Base-by-base conservation (phyloP, 2,113 vertebrate genomes). In the Rhadina sibilatrix region DNA sequence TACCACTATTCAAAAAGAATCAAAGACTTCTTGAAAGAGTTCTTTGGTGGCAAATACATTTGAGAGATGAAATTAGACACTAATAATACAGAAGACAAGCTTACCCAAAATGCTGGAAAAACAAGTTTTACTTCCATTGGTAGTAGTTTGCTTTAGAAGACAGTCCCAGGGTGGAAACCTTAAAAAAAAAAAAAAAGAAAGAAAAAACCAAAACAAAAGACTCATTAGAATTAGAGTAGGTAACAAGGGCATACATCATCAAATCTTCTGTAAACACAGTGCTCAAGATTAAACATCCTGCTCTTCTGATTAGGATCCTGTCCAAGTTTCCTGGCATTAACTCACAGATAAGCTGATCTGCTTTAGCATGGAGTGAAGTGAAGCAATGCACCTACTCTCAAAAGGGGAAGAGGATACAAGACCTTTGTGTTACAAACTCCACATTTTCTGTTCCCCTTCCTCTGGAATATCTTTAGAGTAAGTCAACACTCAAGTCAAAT, bases 51-150 rank as follows among this genome's bases (percentile, higher is more conserved):
- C n/a, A 94, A 86, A 75, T 18, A 75, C 11, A 37, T 68, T 71
- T 84, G 44, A 68, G 79, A 91, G 23, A 85, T 31, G 3, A 72
- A 92, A 72, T 66, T 18, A 72, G 30, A 69, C 27, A 77, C 23
- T 42, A 86, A 69, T 46, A 80, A 54, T 37, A 91, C 2, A 16
- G 44, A 79, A 80, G 38, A 60, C 3, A 38, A 80, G 56, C 97
- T 97, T 88, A 97, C 96, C 95, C 91, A 74, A 74, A 93, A 79
- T 33, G 56, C 65, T 93, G 46, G 50, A 91, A 96, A 92, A 91
- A 82, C 42, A 82, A 77, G 38, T 46, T 82, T 96, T 87, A 92
- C 64, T 96, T 96, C 96, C 97, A 97, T 92, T 91, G 85, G 92
- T 95, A 54, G 86, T 30, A 72, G 52, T 25, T 31, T 68, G 49